phyloP scores from a whole-genome alignment of 2,888 invertebrate genomes.

The Netelia fuscicornis region DNA sequence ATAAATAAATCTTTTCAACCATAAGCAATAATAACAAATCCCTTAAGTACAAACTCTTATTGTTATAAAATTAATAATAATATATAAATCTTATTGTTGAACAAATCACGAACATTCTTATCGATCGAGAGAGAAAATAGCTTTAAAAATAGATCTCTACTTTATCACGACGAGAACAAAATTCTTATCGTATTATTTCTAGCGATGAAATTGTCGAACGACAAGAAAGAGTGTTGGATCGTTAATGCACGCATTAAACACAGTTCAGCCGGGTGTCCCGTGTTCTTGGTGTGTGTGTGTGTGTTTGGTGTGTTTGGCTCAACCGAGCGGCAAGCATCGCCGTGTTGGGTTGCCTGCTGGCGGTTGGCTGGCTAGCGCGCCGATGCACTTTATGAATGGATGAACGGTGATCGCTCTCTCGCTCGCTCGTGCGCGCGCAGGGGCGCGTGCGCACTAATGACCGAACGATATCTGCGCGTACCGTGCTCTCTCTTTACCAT shows the following conservation, averaged over 20 bases:
- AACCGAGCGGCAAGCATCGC: constrained; percentile 16
- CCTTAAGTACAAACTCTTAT: no score
- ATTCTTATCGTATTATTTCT: neutral
- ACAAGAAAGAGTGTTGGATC: constrained; percentile 24
- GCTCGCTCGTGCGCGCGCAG: constrained; percentile 40
- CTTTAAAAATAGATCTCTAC: neutral
- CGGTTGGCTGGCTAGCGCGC: constrained; percentile 63
- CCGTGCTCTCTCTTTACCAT: constrained; percentile 43
- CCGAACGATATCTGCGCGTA: constrained; percentile 71
- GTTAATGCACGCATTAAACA: neutral
- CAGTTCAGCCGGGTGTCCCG: neutral
- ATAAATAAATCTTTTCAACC: no score
- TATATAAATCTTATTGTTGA: no score
- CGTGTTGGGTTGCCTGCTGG: constrained; percentile 52
- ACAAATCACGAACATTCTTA: no score
- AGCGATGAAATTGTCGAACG: constrained; percentile 27
- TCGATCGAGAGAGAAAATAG: neutral
- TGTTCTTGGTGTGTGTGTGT: neutral
- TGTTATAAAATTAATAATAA: no score
- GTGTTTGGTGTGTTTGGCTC: neutral
- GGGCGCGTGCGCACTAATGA: constrained; percentile 70
- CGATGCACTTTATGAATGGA: constrained; percentile 79
- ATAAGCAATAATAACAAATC: no score
- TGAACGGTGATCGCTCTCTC: constrained; percentile 70
- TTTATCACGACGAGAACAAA: neutral